Percentiles rank a stretch among this genome's conserved stretches.
Conservation (phyloP, 2,888 invertebrate genomes). For the Sesia apiformis region DNA sequence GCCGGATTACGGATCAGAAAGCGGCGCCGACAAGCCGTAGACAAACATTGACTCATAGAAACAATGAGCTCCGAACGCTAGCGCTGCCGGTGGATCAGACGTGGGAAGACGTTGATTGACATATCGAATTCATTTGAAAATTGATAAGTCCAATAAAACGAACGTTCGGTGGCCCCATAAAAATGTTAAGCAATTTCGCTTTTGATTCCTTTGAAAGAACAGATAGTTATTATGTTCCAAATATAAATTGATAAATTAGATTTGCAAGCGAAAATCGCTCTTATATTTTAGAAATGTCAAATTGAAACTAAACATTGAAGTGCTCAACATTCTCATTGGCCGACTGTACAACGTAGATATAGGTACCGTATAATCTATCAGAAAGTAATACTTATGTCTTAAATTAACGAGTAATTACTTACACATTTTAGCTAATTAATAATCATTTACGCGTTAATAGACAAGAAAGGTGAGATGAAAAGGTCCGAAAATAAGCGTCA, state of each 20-base stretch:
- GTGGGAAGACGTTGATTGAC: conserved; percentile 50
- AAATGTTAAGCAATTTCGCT: background rate
- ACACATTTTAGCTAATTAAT: conserved; percentile 4
- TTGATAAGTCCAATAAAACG: background rate
- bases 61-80: conserved; percentile 38
- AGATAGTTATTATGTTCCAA: no score
- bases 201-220: no score
- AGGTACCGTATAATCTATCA: no score
- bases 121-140: conserved; percentile 23
- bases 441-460: conserved; percentile 51
- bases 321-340: no score
- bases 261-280: no score
- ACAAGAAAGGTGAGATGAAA: conserved; percentile 64
- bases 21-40: conserved; percentile 52
- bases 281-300: no score
- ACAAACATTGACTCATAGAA: conserved; percentile 74
- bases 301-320: no score
- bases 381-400: no score
- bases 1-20: conserved; percentile 59
- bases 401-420: no score
- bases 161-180: background rate
- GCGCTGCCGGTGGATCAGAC: conserved; percentile 26
- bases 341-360: no score
- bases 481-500: conserved; percentile 69
- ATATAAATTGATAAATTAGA: no score